A percentile compares a stretch with the other conserved stretches of the same genome.
Conservation (phyloP, 2,797 vertebrate genomes). For the Pogoniulus pusillus region DNA sequence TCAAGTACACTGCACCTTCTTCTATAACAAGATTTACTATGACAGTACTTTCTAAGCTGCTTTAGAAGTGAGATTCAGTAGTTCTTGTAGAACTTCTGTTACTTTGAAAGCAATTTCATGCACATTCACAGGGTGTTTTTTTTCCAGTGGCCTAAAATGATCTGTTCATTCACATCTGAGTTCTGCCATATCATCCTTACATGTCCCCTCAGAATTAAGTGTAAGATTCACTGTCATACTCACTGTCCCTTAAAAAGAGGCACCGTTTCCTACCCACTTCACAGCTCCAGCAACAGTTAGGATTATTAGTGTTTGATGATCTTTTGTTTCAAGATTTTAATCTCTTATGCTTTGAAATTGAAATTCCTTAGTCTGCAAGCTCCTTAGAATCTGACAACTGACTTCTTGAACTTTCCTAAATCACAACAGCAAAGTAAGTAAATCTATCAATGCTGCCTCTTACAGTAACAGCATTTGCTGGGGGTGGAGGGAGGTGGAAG, state of each 20-base stretch:
- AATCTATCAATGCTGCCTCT: slow-evolving; percentile 40
- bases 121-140: background rate
- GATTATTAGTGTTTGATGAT: slow-evolving; percentile 73
- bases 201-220: background rate
- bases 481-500: background rate
- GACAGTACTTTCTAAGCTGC: background rate
- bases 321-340: slow-evolving; percentile 73
- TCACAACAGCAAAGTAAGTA: slow-evolving; percentile 61
- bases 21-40: background rate
- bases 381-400: slow-evolving; percentile 61
- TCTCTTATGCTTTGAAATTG: slow-evolving; percentile 77
- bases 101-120: slow-evolving; percentile 23
- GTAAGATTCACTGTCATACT: background rate
- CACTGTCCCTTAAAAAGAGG: background rate
- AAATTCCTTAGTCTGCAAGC: slow-evolving; percentile 73
- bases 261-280: slow-evolving; percentile 3
- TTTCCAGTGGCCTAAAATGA: background rate
- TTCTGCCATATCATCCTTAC: background rate
- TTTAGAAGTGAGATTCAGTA: background rate
- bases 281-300: slow-evolving; percentile 32
- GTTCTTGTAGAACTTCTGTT: background rate
- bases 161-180: background rate
- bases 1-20: background rate
- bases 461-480: background rate
- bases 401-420: slow-evolving; percentile 73